Conservation (phyloP, 1,140 invertebrate genomes). For the Drosophila athabasca region DNA sequence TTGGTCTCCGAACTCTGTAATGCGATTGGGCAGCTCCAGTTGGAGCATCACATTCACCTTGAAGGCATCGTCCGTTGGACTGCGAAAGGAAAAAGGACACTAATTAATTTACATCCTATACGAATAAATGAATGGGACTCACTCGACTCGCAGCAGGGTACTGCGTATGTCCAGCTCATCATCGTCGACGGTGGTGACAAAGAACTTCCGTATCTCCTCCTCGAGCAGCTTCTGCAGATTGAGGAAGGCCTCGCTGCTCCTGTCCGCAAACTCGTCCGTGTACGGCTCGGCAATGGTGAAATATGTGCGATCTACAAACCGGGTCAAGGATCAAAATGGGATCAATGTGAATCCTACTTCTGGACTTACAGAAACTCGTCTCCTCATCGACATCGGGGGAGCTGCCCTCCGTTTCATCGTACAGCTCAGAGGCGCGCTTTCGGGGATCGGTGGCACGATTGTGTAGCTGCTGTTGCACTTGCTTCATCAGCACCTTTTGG, state of each 20-base stretch:
- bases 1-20: slow-evolving; percentile 46
- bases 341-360: neutral
- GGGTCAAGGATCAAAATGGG: neutral
- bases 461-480: neutral
- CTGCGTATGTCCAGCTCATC: slow-evolving; percentile 38
- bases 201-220: slow-evolving; percentile 41
- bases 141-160: slow-evolving; percentile 53
- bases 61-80: slow-evolving; percentile 56
- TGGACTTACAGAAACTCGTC: slow-evolving; percentile 40
- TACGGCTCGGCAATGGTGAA: slow-evolving; percentile 68
- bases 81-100: slow-evolving; percentile 1
- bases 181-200: slow-evolving; percentile 50
- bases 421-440: slow-evolving; percentile 40
- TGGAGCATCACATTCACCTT: slow-evolving; percentile 56
- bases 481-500: neutral
- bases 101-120: no score
- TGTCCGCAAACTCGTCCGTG: slow-evolving; percentile 21
- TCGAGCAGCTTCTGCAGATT: slow-evolving; percentile 47
- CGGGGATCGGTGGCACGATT: slow-evolving; percentile 11
- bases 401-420: slow-evolving; percentile 54
- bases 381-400: slow-evolving; percentile 39
- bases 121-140: slow-evolving; percentile 23
- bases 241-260: slow-evolving; percentile 32
- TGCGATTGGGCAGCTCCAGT: slow-evolving; percentile 55
- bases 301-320: slow-evolving; percentile 43